Evolutionary conservation across 2,888 invertebrate species (phyloP).

Genomic region (Eubasilissa splendida): DNA sequence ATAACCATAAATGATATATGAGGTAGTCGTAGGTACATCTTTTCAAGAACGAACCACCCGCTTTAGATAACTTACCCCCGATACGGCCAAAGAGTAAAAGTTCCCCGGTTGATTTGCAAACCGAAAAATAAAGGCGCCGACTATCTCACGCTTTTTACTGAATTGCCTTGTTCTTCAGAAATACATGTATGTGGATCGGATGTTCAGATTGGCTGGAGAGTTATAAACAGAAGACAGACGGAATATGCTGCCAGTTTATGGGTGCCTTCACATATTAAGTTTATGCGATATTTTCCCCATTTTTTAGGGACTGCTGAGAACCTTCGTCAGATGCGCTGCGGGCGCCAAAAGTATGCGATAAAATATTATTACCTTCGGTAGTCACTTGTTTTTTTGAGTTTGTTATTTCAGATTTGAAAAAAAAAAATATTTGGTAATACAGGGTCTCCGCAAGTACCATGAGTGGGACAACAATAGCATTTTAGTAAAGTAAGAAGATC

Average conservation of each 20-base stretch:
- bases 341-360: neutral
- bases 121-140: too few species aligned
- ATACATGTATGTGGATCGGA: neutral
- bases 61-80: neutral
- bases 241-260: conserved; percentile 52
- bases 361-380: too few species aligned
- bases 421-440: too few species aligned
- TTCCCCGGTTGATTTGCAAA: too few species aligned
- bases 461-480: too few species aligned
- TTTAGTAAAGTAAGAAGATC: too few species aligned
- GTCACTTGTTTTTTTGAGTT: too few species aligned
- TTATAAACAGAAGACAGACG: conserved; percentile 45
- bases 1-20: conserved; percentile 49
- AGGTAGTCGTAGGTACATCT: neutral
- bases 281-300: conserved; percentile 49
- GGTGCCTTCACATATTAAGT: conserved; percentile 56
- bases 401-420: too few species aligned
- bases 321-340: conserved; percentile 2
- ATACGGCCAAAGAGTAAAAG: neutral
- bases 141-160: neutral
- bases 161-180: neutral
- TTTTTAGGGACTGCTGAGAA: conserved; percentile 41
- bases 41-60: neutral
- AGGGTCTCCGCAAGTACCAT: too few species aligned
- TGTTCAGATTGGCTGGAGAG: conserved; percentile 35